Evolutionary conservation across 1,140 invertebrate species (phyloP).

Genomic region (Leptinotarsa texana): DNA sequence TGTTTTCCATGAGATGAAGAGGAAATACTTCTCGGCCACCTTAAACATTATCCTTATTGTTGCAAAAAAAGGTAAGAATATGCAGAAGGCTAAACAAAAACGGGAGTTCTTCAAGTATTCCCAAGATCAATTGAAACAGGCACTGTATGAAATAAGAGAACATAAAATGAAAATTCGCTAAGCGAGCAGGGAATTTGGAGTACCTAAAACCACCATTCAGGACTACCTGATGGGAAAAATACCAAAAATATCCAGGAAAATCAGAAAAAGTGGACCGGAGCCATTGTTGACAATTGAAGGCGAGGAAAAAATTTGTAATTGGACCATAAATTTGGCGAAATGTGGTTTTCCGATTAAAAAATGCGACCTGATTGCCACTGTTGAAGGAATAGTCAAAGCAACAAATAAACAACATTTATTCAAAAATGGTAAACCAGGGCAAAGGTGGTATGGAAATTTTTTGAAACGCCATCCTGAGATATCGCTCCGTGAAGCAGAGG

Average conservation of each 20-base stretch:
- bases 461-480: slow-evolving; percentile 23
- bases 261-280: not conserved
- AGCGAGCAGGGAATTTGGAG: not conserved
- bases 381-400: not conserved
- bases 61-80: not conserved
- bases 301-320: not conserved
- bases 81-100: not conserved
- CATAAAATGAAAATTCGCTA: not conserved
- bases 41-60: not conserved
- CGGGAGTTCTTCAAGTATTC: not conserved
- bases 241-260: not conserved
- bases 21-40: not conserved
- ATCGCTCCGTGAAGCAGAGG: slow-evolving; percentile 9
- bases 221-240: not conserved
- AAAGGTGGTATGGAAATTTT: slow-evolving; percentile 23
- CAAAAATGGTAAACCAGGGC: slow-evolving; percentile 25
- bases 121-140: not conserved
- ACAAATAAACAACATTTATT: slow-evolving; percentile 11
- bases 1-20: not conserved
- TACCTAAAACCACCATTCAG: not conserved
- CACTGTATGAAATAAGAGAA: slow-evolving; percentile 1
- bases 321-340: not conserved
- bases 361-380: not conserved
- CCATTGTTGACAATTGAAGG: not conserved
- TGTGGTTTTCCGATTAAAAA: slow-evolving; percentile 20